Evolutionary conservation across 2,113 vertebrate species (phyloP).

Genomic region (Poeciliopsis retropinna): DNA sequence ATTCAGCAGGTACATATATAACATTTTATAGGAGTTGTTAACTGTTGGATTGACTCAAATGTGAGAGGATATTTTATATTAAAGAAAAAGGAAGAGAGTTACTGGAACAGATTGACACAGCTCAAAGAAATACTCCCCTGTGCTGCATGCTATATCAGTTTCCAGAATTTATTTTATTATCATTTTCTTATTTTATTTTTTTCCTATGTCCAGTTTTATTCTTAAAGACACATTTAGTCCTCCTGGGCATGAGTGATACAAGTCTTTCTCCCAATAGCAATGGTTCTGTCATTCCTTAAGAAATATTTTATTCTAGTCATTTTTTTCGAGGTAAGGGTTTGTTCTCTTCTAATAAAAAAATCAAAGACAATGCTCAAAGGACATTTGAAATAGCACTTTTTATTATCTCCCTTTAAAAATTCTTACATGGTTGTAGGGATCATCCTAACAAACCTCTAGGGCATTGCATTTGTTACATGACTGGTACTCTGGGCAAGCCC

Average conservation of each 20-base stretch:
- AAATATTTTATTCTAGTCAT: neutral
- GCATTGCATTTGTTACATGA: neutral
- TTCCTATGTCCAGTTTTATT: conserved; percentile 2
- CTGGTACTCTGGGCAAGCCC: neutral
- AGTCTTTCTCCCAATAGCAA: neutral
- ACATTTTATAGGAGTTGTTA: neutral
- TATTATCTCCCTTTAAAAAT: neutral
- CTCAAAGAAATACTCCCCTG: neutral
- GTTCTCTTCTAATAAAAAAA: neutral
- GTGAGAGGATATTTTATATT: neutral
- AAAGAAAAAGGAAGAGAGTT: neutral
- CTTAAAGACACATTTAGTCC: conserved; percentile 4
- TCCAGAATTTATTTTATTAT: neutral
- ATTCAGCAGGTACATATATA: neutral
- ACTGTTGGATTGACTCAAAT: neutral
- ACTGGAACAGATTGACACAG: neutral
- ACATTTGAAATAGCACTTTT: neutral
- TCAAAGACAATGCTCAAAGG: neutral
- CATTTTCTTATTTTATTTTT: neutral
- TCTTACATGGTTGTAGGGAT: neutral
- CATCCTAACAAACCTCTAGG: neutral
- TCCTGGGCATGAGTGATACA: neutral
- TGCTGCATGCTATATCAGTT: conserved; percentile 1
- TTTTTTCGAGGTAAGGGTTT: neutral
- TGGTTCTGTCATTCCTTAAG: neutral